Conservation (phyloP, 1,140 invertebrate genomes). For the Eriosoma lanigerum region DNA sequence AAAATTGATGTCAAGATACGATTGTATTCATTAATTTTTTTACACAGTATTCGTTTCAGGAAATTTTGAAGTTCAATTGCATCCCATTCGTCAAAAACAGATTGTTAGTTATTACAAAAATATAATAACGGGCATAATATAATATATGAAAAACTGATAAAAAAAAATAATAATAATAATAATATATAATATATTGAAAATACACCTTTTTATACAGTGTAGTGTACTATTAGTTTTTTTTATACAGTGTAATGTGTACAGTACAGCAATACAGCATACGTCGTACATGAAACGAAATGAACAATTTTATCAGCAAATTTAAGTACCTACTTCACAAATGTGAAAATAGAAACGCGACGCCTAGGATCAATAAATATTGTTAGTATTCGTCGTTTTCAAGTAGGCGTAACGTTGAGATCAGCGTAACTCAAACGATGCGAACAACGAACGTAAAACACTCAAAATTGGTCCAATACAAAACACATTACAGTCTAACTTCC, state of each 20-base stretch:
- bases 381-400: background rate
- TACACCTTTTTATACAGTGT: too few relatives aligned
- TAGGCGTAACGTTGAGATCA: too few relatives aligned
- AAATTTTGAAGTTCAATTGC: background rate
- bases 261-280: too few relatives aligned
- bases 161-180: conserved; percentile 21
- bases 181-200: too few relatives aligned
- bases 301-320: background rate
- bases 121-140: too few relatives aligned
- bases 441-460: too few relatives aligned
- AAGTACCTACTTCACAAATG: conserved; percentile 1
- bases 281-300: too few relatives aligned
- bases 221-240: too few relatives aligned
- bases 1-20: background rate
- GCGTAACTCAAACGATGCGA: too few relatives aligned
- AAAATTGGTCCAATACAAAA: too few relatives aligned
- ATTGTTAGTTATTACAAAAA: background rate
- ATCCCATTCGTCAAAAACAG: background rate
- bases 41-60: background rate
- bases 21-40: background rate
- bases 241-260: background rate
- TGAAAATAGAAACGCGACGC: conserved; percentile 29
- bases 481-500: too few relatives aligned
- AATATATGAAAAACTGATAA: background rate
- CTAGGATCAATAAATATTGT: background rate